These are phyloP conservation scores for Platichthys flesus DNA, from an alignment of 2,113 vertebrate species.

Conservation along the genomic window DNA sequence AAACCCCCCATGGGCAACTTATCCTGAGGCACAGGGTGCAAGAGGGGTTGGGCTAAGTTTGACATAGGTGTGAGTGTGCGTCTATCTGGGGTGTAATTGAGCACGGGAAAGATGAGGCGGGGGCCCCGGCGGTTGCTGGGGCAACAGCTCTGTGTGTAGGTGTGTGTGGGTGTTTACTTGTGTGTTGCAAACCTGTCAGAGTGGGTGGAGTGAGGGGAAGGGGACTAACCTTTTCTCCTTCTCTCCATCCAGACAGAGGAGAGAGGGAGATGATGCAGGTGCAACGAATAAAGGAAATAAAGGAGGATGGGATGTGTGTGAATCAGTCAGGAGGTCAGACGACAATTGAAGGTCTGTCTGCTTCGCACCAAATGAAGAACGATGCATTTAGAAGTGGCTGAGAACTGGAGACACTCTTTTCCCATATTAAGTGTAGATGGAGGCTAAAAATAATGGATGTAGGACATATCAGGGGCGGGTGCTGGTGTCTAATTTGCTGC, in stretches of 20 bases:
- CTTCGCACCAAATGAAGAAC: conserved; percentile 33
- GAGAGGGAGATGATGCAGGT: not conserved
- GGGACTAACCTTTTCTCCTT: conserved; percentile 21
- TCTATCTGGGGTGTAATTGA: conserved; percentile 62
- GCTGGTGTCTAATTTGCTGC: conserved; percentile 77
- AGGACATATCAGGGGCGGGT: conserved; percentile 61
- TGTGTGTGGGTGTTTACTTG: conserved; percentile 16
- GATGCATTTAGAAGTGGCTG: conserved; percentile 43
- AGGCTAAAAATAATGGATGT: conserved; percentile 82
- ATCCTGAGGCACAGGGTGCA: conserved; percentile 63
- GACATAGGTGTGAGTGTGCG: conserved; percentile 66
- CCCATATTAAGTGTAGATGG: conserved; percentile 80
- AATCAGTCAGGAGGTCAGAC: not conserved
- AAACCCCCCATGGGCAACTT: conserved; percentile 73
- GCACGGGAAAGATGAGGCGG: conserved; percentile 50
- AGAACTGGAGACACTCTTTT: conserved; percentile 61
- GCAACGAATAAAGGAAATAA: conserved; percentile 13
- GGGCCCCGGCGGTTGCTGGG: conserved; percentile 46
- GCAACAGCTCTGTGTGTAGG: conserved; percentile 51
- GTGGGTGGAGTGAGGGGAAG: conserved; percentile 52
- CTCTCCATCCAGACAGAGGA: conserved; percentile 3
- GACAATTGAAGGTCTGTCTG: not conserved
- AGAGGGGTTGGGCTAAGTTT: conserved; percentile 79
- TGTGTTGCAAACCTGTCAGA: conserved; percentile 40
- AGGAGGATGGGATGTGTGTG: not conserved